Evolutionary conservation across 2,113 vertebrate genomes (phyloP).

Genomic region (Osmerus mordax): DNA sequence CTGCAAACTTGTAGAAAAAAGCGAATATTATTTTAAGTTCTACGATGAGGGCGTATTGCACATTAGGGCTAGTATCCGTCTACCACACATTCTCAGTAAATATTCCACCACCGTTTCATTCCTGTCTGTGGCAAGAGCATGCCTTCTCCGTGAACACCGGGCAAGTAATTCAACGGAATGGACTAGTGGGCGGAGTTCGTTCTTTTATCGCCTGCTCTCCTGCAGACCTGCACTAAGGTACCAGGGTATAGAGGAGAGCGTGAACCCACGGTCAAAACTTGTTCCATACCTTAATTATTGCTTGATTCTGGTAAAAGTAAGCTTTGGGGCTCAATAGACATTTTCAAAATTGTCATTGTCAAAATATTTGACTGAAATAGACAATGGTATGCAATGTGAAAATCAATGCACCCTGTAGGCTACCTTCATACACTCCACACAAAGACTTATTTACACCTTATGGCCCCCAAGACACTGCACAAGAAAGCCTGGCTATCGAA

Average conservation of each 20-base stretch:
- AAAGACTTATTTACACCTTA: too few species aligned
- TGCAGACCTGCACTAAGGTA: background rate
- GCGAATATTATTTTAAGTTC: background rate
- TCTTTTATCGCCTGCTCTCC: background rate
- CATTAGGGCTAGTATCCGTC: background rate
- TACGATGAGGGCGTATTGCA: background rate
- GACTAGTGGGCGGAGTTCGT: slow-evolving; percentile 14
- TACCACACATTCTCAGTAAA: background rate
- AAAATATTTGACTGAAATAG: too few species aligned
- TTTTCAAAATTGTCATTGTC: too few species aligned
- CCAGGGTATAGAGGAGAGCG: background rate
- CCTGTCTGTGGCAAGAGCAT: slow-evolving; percentile 4
- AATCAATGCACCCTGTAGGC: too few species aligned
- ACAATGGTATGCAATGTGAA: too few species aligned
- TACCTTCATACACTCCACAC: too few species aligned
- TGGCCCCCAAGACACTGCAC: too few species aligned
- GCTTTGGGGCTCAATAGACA: too few species aligned
- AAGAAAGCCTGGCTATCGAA: too few species aligned
- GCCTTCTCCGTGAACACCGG: slow-evolving; percentile 2
- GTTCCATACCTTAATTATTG: too few species aligned
- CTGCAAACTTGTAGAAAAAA: background rate
- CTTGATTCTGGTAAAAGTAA: too few species aligned
- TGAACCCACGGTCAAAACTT: background rate
- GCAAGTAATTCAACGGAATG: slow-evolving; percentile 4
- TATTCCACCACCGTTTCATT: background rate